These are phyloP conservation scores for Coregonus clupeaformis DNA, from an alignment of 2,113 vertebrate genomes.

Conservation along the genomic window DNA sequence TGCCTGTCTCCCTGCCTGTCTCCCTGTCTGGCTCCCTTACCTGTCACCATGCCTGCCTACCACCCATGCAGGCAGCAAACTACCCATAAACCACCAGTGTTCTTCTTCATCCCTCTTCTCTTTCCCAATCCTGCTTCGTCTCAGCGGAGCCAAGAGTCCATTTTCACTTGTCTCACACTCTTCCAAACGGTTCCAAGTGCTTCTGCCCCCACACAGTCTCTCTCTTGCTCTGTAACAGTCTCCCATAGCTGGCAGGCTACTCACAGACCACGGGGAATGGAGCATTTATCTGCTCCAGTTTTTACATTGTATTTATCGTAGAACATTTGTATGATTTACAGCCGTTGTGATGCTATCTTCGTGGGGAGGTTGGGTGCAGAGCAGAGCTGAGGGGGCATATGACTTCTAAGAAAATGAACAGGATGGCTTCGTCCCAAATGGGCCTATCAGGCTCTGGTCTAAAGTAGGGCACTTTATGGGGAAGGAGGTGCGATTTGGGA, in stretches of 20 bases:
- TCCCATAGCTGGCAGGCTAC: slow-evolving; percentile 38
- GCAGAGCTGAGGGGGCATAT: neutral
- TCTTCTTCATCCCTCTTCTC: neutral
- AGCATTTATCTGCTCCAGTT: neutral
- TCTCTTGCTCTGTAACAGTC: too few relatives aligned
- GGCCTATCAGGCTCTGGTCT: too few relatives aligned
- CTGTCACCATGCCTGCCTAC: neutral
- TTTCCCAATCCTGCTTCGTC: slow-evolving; percentile 22
- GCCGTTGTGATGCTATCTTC: slow-evolving; percentile 10
- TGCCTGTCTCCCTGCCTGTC: too few relatives aligned
- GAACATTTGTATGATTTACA: slow-evolving; percentile 30
- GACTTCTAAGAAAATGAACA: neutral
- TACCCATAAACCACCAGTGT: neutral
- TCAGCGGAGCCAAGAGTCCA: slow-evolving; percentile 8
- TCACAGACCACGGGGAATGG: slow-evolving; percentile 20
- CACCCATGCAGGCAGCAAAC: neutral
- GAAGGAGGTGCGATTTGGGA: too few relatives aligned
- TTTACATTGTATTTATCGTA: slow-evolving; percentile 29
- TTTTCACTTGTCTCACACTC: slow-evolving; percentile 33
- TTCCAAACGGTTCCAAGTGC: slow-evolving; percentile 21
- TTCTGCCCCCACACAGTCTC: too few relatives aligned
- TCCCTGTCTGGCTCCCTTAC: too few relatives aligned
- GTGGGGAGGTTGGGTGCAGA: neutral
- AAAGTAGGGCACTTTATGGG: too few relatives aligned
- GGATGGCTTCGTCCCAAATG: neutral